Percentiles rank a stretch among this genome's conserved stretches.
Evolutionary conservation across 92 coral and sea anemone species (phyloP).

Genomic region (Porites divaricata): DNA sequence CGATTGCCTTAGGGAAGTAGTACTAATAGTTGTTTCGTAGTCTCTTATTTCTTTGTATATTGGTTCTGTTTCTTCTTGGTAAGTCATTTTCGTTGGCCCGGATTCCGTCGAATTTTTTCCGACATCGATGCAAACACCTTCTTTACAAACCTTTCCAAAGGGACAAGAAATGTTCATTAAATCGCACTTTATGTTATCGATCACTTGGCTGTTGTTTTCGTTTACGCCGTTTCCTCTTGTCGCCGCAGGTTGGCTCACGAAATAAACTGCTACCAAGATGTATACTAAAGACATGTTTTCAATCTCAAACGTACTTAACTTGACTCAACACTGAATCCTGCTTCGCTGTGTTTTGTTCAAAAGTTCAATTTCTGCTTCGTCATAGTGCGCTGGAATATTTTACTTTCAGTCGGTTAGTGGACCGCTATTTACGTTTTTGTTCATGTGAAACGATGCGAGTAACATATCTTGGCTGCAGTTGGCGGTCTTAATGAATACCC

Average conservation of each 20-base stretch:
- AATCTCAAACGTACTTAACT: background rate
- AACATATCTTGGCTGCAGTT: slow-evolving; percentile 12
- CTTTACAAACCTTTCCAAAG: slow-evolving; percentile 27
- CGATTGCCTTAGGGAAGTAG: background rate
- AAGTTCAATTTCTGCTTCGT: slow-evolving; percentile 28
- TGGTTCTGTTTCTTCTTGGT: background rate
- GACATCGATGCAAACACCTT: slow-evolving; percentile 18
- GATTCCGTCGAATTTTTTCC: background rate
- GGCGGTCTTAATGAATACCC: background rate
- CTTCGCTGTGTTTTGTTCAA: background rate
- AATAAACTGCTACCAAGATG: background rate
- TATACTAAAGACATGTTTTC: background rate
- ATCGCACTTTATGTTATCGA: background rate
- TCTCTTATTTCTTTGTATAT: background rate
- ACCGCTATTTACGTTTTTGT: slow-evolving; percentile 1
- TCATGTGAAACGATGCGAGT: slow-evolving; percentile 23
- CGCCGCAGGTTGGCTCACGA: background rate
- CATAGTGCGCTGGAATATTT: slow-evolving; percentile 12
- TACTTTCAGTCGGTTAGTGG: background rate
- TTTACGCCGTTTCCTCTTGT: background rate
- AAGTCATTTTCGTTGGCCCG: slow-evolving; percentile 1
- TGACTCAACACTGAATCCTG: background rate
- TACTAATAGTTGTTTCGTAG: background rate
- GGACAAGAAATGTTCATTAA: slow-evolving; percentile 21
- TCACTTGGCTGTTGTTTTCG: background rate